These are phyloP conservation scores for Alligator mississippiensis DNA, from an alignment of 2,113 vertebrate species.

Conservation along the genomic window DNA sequence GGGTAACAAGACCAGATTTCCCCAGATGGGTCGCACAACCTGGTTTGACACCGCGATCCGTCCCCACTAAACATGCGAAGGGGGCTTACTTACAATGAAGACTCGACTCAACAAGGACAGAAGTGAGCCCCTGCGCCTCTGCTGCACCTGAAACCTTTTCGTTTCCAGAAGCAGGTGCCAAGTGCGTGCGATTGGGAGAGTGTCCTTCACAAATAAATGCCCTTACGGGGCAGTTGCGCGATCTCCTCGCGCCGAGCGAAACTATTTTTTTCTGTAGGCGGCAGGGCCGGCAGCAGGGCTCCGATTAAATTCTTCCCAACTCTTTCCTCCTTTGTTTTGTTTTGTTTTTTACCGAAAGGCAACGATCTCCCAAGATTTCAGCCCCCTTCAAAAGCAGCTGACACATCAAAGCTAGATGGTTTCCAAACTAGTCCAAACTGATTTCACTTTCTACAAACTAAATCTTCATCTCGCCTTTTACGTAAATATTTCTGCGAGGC, in stretches of 20 bases:
- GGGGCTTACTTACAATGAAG: background rate
- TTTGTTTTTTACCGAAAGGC: background rate
- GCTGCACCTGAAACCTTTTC: background rate
- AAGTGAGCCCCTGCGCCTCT: background rate
- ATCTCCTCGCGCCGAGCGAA: background rate
- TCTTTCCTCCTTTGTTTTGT: background rate
- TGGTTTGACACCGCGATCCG: background rate
- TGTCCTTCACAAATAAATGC: background rate
- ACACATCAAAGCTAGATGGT: background rate
- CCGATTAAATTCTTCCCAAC: background rate
- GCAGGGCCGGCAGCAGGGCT: background rate
- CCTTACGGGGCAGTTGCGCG: background rate
- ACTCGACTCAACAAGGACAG: too few species aligned
- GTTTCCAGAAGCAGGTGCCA: background rate
- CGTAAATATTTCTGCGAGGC: rapidly evolving
- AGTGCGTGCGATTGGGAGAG: background rate
- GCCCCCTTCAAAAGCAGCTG: background rate
- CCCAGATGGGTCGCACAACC: background rate
- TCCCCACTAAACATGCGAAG: background rate
- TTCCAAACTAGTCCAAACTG: background rate
- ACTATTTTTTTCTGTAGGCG: rapidly evolving
- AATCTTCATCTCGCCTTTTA: background rate
- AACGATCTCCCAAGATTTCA: rapidly evolving
- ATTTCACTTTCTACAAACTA: conserved; percentile 6
- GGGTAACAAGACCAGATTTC: background rate